These are phyloP conservation scores for Hermetia illucens DNA, from an alignment of 1,140 invertebrate species.

Conservation along the genomic window DNA sequence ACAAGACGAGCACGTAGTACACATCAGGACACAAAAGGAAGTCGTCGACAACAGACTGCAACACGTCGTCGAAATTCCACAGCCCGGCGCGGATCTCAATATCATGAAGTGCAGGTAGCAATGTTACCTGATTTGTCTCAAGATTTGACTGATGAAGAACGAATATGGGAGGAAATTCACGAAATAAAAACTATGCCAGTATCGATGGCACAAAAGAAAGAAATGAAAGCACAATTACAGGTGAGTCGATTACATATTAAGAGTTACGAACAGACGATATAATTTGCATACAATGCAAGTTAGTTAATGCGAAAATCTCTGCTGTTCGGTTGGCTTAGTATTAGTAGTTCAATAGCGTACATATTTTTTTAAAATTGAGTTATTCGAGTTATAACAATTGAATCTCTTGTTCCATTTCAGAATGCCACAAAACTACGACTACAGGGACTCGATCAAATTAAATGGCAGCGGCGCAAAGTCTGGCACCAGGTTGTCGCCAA, in stretches of 20 bases:
- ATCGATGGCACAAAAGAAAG: conserved; percentile 64
- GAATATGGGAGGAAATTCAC: conserved; percentile 75
- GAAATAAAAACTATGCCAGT: conserved; percentile 70
- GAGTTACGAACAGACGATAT: background rate
- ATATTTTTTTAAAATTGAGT: too few species aligned
- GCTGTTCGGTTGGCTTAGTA: too few species aligned
- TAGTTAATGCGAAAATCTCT: too few species aligned
- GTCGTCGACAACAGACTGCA: conserved; percentile 41
- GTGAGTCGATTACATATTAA: conserved; percentile 30
- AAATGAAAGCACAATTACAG: conserved; percentile 62
- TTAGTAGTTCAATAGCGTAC: too few species aligned
- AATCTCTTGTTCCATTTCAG: conserved; percentile 29
- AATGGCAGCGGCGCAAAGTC: conserved; percentile 57
- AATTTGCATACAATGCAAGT: too few species aligned
- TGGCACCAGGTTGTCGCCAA: conserved; percentile 45
- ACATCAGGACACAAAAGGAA: conserved; percentile 20
- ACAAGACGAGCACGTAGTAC: conserved; percentile 32
- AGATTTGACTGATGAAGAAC: conserved; percentile 66
- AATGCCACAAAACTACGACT: conserved; percentile 61
- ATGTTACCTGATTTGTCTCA: conserved; percentile 65
- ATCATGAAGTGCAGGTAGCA: conserved; percentile 53
- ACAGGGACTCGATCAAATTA: conserved; percentile 62
- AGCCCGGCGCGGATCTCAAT: conserved; percentile 43
- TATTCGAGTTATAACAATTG: background rate
- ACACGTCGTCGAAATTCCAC: conserved; percentile 44